Base-by-base conservation (phyloP, 2,888 invertebrate species). In the Xanthia icteritia region DNA sequence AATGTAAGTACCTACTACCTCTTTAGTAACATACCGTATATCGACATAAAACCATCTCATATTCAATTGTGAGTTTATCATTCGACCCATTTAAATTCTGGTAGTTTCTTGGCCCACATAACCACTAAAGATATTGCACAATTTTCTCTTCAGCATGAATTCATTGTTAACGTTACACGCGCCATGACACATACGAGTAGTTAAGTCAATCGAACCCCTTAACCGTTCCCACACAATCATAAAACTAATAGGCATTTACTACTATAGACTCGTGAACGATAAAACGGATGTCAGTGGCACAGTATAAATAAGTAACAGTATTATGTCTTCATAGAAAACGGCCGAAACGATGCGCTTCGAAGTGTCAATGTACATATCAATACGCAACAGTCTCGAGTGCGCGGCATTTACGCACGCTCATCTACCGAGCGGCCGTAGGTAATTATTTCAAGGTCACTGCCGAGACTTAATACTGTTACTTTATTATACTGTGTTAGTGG, bases 151-250 rank as follows among this genome's bases (percentile, higher is more conserved):
- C 20, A 73, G 20, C 13, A 48, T 54, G 31, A 83, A 45, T 68
- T 68, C 31, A 31, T 31, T 31, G 48, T 81, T 39, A 75, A 39
- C 6, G 39, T 39, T 60, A 61, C 70, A 63, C 86, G 56, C 42
- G 66, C 17, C 45, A 63, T 56, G 36, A 58, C 66, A 72, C 36
- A 48, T 39, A n/a, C n/a, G n/a, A 20, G 11, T 39, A 20, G 15
- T 64, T 54, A 60, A 66, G n/a, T 58, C 83, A 60, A 65, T 86
- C 9, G 60, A 66, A 64, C 31, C n/a, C 68, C 51, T 73, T 65
- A 81, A 56, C 61, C 23, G 27, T 54, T 39, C 77, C 82, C 86
- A 83, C 86, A 67, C 72, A 8, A 36, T 31, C 39, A 69, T 82
- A 86, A 86, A 77, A 69, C 48, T 73, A 56, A 66, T n/a, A 31